These are phyloP conservation scores for Trypoxylus dichotomus DNA, from an alignment of 1,140 invertebrate genomes.

Conservation along the genomic window DNA sequence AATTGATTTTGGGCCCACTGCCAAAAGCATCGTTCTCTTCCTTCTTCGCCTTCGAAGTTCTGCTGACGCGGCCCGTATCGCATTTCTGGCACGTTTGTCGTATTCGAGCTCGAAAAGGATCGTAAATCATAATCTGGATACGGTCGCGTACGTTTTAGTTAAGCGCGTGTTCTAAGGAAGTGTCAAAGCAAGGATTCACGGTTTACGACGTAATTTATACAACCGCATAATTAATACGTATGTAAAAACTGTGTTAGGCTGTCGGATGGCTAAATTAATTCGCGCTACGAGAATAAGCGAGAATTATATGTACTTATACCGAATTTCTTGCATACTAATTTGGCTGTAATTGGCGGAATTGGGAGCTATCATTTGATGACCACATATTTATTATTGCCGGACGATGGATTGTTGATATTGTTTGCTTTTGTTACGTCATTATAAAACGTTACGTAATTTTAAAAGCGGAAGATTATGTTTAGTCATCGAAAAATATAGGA, in stretches of 20 bases:
- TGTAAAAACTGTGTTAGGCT: neutral
- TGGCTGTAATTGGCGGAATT: too few species aligned
- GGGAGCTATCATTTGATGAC: too few species aligned
- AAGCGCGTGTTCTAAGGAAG: neutral
- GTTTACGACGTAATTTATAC: neutral
- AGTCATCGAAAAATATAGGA: too few species aligned
- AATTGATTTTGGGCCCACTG: neutral
- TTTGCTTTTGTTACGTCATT: too few species aligned
- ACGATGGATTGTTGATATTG: too few species aligned
- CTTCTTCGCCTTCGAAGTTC: neutral
- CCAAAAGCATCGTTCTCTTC: neutral
- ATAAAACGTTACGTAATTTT: too few species aligned
- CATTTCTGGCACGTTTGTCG: neutral
- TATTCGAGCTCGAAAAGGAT: neutral
- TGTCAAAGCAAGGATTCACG: neutral
- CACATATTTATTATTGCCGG: too few species aligned
- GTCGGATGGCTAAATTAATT: too few species aligned
- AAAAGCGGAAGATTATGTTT: too few species aligned
- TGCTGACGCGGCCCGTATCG: neutral
- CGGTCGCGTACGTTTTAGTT: neutral
- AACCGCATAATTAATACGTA: neutral
- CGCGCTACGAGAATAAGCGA: too few species aligned
- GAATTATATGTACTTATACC: too few species aligned
- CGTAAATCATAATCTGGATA: neutral
- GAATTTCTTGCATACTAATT: too few species aligned